A percentile compares a stretch with the other conserved stretches of the same genome.
Evolutionary conservation across 64 coral and sea anemone species (phyloP).

Genomic region (Montipora foliosa): DNA sequence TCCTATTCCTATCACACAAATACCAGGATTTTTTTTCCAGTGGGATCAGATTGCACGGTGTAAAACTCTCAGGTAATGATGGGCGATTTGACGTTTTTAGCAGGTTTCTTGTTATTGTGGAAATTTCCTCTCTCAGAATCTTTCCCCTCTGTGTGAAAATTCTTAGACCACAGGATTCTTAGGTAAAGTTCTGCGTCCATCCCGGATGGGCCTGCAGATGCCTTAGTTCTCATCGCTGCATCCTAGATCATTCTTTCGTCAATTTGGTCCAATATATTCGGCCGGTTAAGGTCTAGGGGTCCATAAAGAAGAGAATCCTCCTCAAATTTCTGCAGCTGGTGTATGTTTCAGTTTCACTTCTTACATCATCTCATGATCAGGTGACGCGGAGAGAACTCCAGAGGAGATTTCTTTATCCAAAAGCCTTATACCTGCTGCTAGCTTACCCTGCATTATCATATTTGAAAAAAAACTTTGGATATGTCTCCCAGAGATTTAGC

Average conservation of each 20-base stretch:
- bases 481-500: too few relatives aligned
- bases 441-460: too few relatives aligned
- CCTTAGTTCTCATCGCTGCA: neutral
- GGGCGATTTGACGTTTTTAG: constrained; percentile 8
- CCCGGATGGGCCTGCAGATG: neutral
- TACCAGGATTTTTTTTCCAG: constrained; percentile 8
- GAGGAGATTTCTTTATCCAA: constrained; percentile 8
- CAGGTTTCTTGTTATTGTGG: constrained; percentile 6
- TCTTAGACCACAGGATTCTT: too few relatives aligned
- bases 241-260: neutral
- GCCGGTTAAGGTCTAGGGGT: neutral
- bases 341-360: neutral
- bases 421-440: too few relatives aligned
- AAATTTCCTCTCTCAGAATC: constrained; percentile 21
- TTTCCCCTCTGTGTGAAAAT: constrained; percentile 3
- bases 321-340: constrained; percentile 8
- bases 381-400: neutral
- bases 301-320: neutral
- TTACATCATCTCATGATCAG: neutral
- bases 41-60: constrained; percentile 35
- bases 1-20: constrained; percentile 10
- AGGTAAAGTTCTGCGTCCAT: too few relatives aligned
- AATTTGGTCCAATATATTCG: constrained; percentile 6
- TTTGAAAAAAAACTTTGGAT: too few relatives aligned
- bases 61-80: constrained; percentile 13